Base-by-base conservation (phyloP, 1,140 invertebrate species). In the Aleiodes sp. region DNA sequence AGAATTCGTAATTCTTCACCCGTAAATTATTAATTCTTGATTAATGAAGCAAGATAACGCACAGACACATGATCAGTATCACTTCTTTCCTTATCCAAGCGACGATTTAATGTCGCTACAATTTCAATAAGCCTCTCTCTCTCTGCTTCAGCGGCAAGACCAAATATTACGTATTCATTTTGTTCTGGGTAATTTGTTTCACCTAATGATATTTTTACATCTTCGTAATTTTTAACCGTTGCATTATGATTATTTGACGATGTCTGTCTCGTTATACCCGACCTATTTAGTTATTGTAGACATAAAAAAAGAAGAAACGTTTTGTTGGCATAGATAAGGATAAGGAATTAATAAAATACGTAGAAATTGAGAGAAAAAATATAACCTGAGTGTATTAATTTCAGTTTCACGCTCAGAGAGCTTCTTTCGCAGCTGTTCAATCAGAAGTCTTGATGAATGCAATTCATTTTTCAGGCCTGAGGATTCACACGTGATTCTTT, bases 121-220 rank as follows among this genome's bases (percentile, higher is more conserved):
- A 90, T 73, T 37, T 90, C 84, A 70, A 90, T 72, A 6, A 90
- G 73, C 41, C 87, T 78, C 64, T 87, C 76, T 52, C 87, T 85
- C 73, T 91, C 89, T 29, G 84, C 85, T 79, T 90, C 88, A 1
- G 89, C 77, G 6, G 86, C 83, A 64, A 86, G 76, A 19, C 85
- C 71, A 33, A 87, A 72, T 29, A 81, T 81, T 4, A 83, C 76
- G 35, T 80, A 79, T 60, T 84, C 83, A 71, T 84, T 80, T 8
- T 79, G 74, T 56, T 80, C 73, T 33, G 59, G 63, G 2, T 39
- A 67, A 21, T 33, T 74, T 73, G 68, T 72, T 6, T 37, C 24
- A 19, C 10, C 33, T 14, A 2, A 12, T 6, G 7, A 39, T 4
- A 21, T 14, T 29, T 6, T 19, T 24, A 12, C 12, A 14, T 52